Evolutionary conservation across 1,140 invertebrate genomes (phyloP).

Genomic region (Goniozus legneri): DNA sequence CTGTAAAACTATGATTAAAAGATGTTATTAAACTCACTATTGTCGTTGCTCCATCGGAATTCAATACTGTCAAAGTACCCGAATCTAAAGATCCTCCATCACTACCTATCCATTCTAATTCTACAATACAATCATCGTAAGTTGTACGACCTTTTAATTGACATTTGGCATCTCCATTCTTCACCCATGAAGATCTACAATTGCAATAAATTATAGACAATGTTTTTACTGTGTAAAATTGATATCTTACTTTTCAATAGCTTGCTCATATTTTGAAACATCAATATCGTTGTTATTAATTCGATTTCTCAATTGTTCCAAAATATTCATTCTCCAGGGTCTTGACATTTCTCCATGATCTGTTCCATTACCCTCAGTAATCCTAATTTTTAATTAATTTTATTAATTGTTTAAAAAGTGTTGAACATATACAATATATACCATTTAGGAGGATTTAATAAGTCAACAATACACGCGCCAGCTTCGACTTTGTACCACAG

Average conservation of each 20-base stretch:
- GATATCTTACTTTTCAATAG: constrained; percentile 64
- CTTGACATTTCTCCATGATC: constrained; percentile 65
- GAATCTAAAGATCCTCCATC: constrained; percentile 59
- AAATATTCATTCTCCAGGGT: constrained; percentile 71
- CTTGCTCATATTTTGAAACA: constrained; percentile 64
- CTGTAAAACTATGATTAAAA: background rate
- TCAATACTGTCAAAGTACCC: constrained; percentile 73
- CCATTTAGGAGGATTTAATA: constrained; percentile 72
- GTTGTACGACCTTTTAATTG: constrained; percentile 59
- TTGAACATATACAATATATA: constrained; percentile 32
- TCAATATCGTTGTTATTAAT: constrained; percentile 52
- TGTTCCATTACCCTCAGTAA: constrained; percentile 58
- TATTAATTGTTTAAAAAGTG: background rate
- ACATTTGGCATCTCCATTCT: constrained; percentile 71
- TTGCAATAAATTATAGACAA: constrained; percentile 3
- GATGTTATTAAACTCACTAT: constrained; percentile 56
- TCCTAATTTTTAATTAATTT: constrained; percentile 35
- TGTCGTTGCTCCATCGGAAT: constrained; percentile 68
- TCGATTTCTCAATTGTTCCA: constrained; percentile 66
- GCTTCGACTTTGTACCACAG: constrained; percentile 76
- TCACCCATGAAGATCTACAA: constrained; percentile 72
- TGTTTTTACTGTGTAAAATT: background rate
- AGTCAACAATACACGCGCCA: constrained; percentile 72
- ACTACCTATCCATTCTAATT: constrained; percentile 75
- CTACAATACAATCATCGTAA: constrained; percentile 73